Conservation (phyloP, 2,888 invertebrate species). For the Drosophila cognata region DNA sequence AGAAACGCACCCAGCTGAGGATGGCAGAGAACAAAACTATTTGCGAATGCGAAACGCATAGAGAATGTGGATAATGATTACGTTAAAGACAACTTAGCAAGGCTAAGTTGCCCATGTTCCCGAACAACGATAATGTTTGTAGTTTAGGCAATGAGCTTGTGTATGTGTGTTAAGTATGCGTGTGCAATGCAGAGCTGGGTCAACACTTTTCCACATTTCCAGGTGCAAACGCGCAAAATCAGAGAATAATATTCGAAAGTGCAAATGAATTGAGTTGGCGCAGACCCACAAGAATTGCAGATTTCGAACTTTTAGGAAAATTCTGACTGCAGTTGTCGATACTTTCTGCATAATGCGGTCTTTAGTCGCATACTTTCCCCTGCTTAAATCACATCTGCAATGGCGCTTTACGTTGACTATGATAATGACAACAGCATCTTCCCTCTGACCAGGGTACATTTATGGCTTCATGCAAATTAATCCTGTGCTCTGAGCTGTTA, state of each 20-base stretch:
- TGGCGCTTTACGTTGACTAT: conserved; percentile 5
- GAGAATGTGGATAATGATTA: conserved; percentile 51
- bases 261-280: conserved; percentile 44
- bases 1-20: neutral
- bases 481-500: conserved; percentile 4
- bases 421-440: neutral
- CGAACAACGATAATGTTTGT: conserved; percentile 22
- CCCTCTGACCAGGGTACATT: neutral
- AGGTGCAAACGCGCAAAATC: conserved; percentile 52
- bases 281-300: conserved; percentile 3
- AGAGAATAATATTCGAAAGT: conserved; percentile 45
- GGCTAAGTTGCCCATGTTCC: conserved; percentile 7
- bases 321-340: conserved; percentile 6
- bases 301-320: neutral
- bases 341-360: conserved; percentile 45
- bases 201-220: conserved; percentile 45
- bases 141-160: neutral
- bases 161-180: neutral
- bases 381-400: conserved; percentile 34
- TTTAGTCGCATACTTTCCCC: conserved; percentile 39
- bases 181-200: conserved; percentile 19
- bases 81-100: conserved; percentile 46
- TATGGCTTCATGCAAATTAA: neutral
- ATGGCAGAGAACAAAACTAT: conserved; percentile 36
- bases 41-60: conserved; percentile 46